Conservation (phyloP, 2,888 invertebrate genomes). For the Operophtera brumata region DNA sequence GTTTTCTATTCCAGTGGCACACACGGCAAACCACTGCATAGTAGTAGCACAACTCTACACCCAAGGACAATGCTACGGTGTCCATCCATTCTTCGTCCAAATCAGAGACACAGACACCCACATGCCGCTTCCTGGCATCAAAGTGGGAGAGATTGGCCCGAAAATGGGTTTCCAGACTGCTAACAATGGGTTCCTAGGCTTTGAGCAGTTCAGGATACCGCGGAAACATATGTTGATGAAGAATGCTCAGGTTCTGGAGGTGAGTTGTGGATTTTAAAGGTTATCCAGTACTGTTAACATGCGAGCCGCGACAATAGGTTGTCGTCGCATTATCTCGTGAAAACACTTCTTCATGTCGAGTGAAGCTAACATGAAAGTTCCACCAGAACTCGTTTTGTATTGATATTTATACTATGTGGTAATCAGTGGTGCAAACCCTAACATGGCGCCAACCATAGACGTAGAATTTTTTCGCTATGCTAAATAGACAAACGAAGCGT, state of each 20-base stretch:
- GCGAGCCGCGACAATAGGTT: too few relatives aligned
- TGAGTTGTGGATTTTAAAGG: too few relatives aligned
- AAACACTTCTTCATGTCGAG: too few relatives aligned
- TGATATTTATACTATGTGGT: too few relatives aligned
- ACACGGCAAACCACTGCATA: constrained; percentile 93
- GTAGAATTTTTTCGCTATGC: too few relatives aligned
- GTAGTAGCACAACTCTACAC: constrained; percentile 93
- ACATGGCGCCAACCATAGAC: too few relatives aligned
- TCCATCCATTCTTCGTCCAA: constrained; percentile 95
- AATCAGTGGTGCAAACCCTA: too few relatives aligned
- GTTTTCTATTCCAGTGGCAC: constrained; percentile 85
- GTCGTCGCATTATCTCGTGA: too few relatives aligned
- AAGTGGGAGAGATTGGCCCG: constrained; percentile 95
- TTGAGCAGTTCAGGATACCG: constrained; percentile 91
- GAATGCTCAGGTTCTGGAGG: constrained; percentile 88
- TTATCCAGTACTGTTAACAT: too few relatives aligned
- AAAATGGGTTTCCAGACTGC: constrained; percentile 93
- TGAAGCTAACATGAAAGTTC: too few relatives aligned
- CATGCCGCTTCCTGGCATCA: constrained; percentile 89
- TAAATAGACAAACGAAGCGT: too few relatives aligned
- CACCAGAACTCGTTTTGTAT: too few relatives aligned
- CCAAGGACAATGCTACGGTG: constrained; percentile 88
- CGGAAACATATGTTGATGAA: constrained; percentile 95
- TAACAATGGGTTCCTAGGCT: constrained; percentile 94
- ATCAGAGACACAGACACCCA: constrained; percentile 92